These are phyloP conservation scores for Gouania willdenowi DNA, from an alignment of 2,797 vertebrate species.

Conservation along the genomic window DNA sequence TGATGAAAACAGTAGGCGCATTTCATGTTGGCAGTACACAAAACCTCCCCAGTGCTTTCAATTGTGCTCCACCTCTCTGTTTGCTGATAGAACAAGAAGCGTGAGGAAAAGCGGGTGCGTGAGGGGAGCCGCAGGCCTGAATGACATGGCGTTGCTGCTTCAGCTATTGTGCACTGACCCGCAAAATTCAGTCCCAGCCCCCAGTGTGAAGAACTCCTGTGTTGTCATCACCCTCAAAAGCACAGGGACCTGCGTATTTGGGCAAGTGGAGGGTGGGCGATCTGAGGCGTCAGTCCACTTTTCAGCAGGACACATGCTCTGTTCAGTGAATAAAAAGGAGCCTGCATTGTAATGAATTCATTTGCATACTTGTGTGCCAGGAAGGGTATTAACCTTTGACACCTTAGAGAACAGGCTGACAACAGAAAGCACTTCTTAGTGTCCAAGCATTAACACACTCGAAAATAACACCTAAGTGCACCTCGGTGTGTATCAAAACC, in stretches of 20 bases:
- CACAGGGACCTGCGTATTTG: constrained; percentile 27
- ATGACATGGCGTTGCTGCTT: constrained; percentile 68
- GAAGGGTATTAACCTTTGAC: constrained; percentile 73
- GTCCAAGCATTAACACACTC: constrained; percentile 43
- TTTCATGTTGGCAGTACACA: constrained; percentile 47
- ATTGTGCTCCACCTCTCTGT: constrained; percentile 56
- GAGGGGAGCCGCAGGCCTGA: constrained; percentile 41
- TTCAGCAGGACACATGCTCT: constrained; percentile 62
- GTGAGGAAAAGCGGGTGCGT: constrained; percentile 42
- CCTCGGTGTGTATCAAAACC: constrained; percentile 41
- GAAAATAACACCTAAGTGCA: constrained; percentile 56
- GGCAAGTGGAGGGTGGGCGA: constrained; percentile 10
- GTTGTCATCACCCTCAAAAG: constrained; percentile 56
- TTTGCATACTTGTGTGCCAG: constrained; percentile 69
- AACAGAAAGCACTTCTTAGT: constrained; percentile 63
- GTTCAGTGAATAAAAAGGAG: constrained; percentile 53
- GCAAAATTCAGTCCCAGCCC: constrained; percentile 70
- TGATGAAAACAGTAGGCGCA: constrained; percentile 52
- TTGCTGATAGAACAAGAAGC: constrained; percentile 69
- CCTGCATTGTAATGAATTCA: constrained; percentile 64
- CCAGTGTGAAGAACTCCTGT: constrained; percentile 74
- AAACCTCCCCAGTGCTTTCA: constrained; percentile 55
- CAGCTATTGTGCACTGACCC: constrained; percentile 73
- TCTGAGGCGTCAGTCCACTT: constrained; percentile 38
- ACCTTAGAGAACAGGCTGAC: constrained; percentile 54